Evolutionary conservation across 2,797 vertebrate genomes (phyloP), one percentile per base, ranked within the genome.

Genomic region (Neostethus bicornis): DNA sequence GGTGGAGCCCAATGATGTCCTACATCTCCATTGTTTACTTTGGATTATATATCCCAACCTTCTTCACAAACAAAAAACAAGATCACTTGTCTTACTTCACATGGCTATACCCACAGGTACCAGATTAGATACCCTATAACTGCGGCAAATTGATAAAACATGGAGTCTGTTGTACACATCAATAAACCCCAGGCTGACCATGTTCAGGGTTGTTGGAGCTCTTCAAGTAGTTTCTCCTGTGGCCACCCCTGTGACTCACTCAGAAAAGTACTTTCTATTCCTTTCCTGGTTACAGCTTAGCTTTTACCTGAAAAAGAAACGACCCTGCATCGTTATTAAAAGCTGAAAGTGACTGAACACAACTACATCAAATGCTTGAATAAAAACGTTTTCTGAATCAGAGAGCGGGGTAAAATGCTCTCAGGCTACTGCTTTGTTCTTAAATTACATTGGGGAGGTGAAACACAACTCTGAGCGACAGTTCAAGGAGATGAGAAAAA

Each of bases 81-180:
- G 46, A 67, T 56, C 77, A 66, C 75, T 75, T 73, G 72, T 74
- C 61, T 55, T 49, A 20, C 47, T 61, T 64, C 37, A 26, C 61
- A 24, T 45, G 48, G 41, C 51, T 37, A 32, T 24, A 24, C 73
- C 79, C 66, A 62, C 21, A 25, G 51, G 80, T 61, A 4, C 44
- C 35, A 32, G 62, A 63, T 20, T 50, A 67, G 14, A 48, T 47
- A 62, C 20, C 48, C 20, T 20, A 43, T 34, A 59, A 34, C 46
- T 63, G 16, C 63, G 44, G 61, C 70, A 75, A 81, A 81, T 77
- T 82, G 86, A 87, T 80, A 77, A 79, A 87, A 81, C 72, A 74
- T 70, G 71, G 4, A 48, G 56, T 58, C 46, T 59, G 37, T 20
- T 62, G 51, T 38, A 16, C 52, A 61, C 70, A 71, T 65, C 59